Base-by-base conservation (phyloP, 2,113 vertebrate genomes). In the Tiliqua scincoides region DNA sequence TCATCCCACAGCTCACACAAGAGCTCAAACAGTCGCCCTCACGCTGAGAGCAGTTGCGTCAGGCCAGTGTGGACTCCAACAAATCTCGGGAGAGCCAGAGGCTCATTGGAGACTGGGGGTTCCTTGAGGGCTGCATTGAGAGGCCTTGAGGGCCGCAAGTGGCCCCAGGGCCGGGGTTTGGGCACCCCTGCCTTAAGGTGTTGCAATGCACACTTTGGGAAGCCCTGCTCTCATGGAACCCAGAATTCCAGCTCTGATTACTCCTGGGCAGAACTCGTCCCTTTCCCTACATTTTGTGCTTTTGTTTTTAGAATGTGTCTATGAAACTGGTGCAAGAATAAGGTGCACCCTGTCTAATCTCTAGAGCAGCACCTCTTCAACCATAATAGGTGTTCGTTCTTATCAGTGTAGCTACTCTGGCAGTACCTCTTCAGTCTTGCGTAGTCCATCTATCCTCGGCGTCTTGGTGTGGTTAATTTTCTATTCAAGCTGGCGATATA, bases 401-500 rank as follows among this genome's bases (percentile, higher is more conserved):
- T 54, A 30, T 70, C 25, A 23, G n/a, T 75, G 27, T 79, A 79
- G 63, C 67, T 10, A 73, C 14, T 25, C n/a, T 18, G 21, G 20
- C 35, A 63, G 20, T 6, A 80, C 83, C 85, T 90, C 68, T 84
- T 73, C 89, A 92, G 89, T 88, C 92, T 87, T 91, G 85, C 84
- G 87, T 87, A 87, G 92, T 95, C 92, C 91, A 93, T 93, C 90
- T 90, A 85, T 30, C 90, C 92, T 90, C 91, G 82, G 8, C 63
- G 71, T 85, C 87, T 87, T 75, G 6, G 83, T 30, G 61, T 89
- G 87, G 95, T 90, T 93, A 89, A 93, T 83, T 72, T 83, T 65
- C 91, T 91, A 93, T 88, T 89, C 78, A 89, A 6, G 0, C 84
- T 74, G 74, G 21, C 40, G n/a, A 61, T 54, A 17, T 0, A 8